Evolutionary conservation across 2,113 vertebrate genomes (phyloP), one percentile per base, ranked within the genome.

Genomic region (Porphyrio hochstetteri): DNA sequence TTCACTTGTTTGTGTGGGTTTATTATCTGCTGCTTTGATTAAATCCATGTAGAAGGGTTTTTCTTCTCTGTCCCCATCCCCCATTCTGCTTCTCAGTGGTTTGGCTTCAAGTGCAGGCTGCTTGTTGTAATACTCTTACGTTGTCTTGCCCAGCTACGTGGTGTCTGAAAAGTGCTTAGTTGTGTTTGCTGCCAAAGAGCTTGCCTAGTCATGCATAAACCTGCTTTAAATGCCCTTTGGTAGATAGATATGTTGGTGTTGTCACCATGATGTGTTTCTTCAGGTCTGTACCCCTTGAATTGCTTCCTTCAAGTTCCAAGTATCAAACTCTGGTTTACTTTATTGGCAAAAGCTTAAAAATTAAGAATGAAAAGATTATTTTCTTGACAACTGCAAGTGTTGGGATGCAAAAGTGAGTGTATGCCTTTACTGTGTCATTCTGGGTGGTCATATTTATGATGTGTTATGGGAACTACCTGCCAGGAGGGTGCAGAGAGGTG

Each of bases 191-290:
- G 93, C 94, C 93, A 96, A 42, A 71, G 71, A 90, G 88, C 85
- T 94, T 94, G 92, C 82, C 95, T 86, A 55, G 82, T 93, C 94
- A 88, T 90, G 92, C 96, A 86, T 25, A 59, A 93, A 88, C 60
- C 90, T 84, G 92, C 67, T 83, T 59, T 56, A 82, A 90, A 86
- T 88, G 88, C 95, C 63, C 7, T 75, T 86, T 61, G 70, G 48
- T 79, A 82, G 77, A 81, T 85, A 33, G 7, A 79, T 90, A 85
- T 50, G 77, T 86, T 95, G 88, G 70, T 7, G 27, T 31, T 70
- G 88, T 83, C 85, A 38, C 85, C 1, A 1, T 40, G 52, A 69
- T 93, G 83, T 2, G 1, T 83, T 88, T 78, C 56, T 70, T 67
- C 1, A 0, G 7, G 35, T 36, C 69, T 80, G 1, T 76, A 71